Evolutionary conservation across 1,140 invertebrate genomes (phyloP).

Genomic region (Lineus longissimus): DNA sequence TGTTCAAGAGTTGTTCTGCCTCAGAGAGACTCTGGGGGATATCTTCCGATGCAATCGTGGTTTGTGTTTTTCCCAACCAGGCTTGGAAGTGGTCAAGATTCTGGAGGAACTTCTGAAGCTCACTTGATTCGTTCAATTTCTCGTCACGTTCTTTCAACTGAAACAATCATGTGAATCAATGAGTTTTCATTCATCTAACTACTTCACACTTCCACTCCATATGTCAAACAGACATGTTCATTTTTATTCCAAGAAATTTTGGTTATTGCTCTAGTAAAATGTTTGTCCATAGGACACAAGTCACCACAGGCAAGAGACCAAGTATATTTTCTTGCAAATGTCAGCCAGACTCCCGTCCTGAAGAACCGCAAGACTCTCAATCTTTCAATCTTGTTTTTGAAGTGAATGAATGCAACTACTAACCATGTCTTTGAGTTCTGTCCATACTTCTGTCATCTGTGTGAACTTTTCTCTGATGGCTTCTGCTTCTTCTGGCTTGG

Average conservation of each 20-base stretch:
- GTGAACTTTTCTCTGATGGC: constrained; percentile 85
- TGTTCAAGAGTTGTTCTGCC: constrained; percentile 91
- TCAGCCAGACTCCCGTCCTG: too few species aligned
- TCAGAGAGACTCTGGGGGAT: constrained; percentile 93
- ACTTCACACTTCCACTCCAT: neutral
- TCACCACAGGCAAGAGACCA: too few species aligned
- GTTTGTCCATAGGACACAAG: too few species aligned
- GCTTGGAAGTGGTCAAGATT: constrained; percentile 99
- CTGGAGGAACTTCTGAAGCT: constrained; percentile 94
- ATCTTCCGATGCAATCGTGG: constrained; percentile 89
- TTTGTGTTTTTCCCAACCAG: constrained; percentile 98
- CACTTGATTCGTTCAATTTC: constrained; percentile 97
- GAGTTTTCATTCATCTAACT: neutral
- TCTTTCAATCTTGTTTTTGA: too few species aligned
- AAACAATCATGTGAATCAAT: constrained; percentile 16
- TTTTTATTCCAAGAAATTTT: neutral
- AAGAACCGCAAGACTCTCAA: too few species aligned
- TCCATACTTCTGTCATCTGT: constrained; percentile 90
- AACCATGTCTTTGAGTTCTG: constrained; percentile 92
- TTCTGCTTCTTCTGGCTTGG: constrained; percentile 94
- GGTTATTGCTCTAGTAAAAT: neutral
- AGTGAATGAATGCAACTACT: too few species aligned
- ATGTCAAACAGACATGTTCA: neutral
- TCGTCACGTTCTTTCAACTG: constrained; percentile 93
- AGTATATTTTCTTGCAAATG: too few species aligned